phyloP scores from a whole-genome alignment of 2,113 vertebrate species.

The Pycnonotus jocosus region DNA sequence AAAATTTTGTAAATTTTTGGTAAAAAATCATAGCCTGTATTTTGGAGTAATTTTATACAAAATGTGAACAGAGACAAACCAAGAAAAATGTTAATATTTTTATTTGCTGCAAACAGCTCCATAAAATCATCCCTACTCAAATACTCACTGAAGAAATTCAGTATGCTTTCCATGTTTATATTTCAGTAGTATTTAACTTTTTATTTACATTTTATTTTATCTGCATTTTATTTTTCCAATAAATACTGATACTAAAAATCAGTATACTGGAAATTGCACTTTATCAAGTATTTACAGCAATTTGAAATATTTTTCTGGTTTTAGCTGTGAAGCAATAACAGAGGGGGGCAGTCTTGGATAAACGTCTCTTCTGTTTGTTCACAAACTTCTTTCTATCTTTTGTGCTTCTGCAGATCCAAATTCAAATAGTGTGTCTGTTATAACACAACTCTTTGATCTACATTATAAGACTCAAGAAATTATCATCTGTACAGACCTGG shows the following conservation, averaged over 20 bases:
- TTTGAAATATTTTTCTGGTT: not conserved
- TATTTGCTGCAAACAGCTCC: not conserved
- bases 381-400: not conserved
- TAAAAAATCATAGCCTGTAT: not conserved
- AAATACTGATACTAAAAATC: not conserved
- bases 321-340: not conserved
- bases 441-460: not conserved
- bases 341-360: conserved; percentile 52
- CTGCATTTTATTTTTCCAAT: not conserved
- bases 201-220: not conserved
- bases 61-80: not conserved
- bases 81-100: not conserved
- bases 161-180: not conserved
- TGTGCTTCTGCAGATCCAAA: not conserved
- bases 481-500: not conserved
- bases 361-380: not conserved
- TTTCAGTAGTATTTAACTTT: not conserved
- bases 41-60: not conserved
- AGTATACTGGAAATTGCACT: not conserved
- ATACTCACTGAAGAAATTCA: not conserved
- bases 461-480: not conserved
- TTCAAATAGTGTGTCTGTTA: not conserved
- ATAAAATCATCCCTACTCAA: not conserved
- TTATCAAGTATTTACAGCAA: not conserved
- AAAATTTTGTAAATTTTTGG: not conserved